Conservation (phyloP, 1,140 invertebrate species). For the Maconellicoccus hirsutus region DNA sequence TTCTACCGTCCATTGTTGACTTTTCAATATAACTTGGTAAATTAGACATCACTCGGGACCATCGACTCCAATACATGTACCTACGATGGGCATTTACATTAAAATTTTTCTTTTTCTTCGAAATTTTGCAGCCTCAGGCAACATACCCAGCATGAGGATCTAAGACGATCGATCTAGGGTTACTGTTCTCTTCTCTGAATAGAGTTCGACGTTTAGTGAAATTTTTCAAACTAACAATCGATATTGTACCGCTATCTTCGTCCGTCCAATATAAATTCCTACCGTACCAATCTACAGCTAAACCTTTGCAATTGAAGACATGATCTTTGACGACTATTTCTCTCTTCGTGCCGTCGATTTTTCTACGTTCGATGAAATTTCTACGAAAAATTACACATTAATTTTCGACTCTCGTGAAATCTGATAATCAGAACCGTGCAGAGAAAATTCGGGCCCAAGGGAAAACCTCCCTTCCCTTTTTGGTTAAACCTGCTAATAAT, state of each 20-base stretch:
- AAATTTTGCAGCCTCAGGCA: not conserved
- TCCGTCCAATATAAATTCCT: slow-evolving; percentile 75
- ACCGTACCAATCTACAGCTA: slow-evolving; percentile 67
- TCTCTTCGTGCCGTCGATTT: slow-evolving; percentile 34
- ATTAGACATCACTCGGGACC: slow-evolving; percentile 31
- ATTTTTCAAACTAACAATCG: slow-evolving; percentile 44
- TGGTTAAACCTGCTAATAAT: no score
- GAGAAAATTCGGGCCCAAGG: no score
- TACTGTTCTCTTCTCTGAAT: slow-evolving; percentile 39
- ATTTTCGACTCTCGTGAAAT: no score
- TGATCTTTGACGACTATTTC: slow-evolving; percentile 37
- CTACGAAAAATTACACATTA: slow-evolving; percentile 28
- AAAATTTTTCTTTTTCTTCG: not conserved
- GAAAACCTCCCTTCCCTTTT: no score
- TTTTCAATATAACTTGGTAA: slow-evolving; percentile 37
- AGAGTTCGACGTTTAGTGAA: slow-evolving; percentile 41
- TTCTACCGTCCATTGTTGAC: slow-evolving; percentile 42
- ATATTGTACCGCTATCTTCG: slow-evolving; percentile 46
- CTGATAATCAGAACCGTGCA: no score
- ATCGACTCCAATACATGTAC: slow-evolving; percentile 43
- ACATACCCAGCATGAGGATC: slow-evolving; percentile 47
- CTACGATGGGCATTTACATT: slow-evolving; percentile 29
- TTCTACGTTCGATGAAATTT: slow-evolving; percentile 39
- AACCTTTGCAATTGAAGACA: slow-evolving; percentile 48
- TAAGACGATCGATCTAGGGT: slow-evolving; percentile 54